Evolutionary conservation across 2,888 invertebrate species (phyloP).

Genomic region (Rhamphomyia laevipes): DNA sequence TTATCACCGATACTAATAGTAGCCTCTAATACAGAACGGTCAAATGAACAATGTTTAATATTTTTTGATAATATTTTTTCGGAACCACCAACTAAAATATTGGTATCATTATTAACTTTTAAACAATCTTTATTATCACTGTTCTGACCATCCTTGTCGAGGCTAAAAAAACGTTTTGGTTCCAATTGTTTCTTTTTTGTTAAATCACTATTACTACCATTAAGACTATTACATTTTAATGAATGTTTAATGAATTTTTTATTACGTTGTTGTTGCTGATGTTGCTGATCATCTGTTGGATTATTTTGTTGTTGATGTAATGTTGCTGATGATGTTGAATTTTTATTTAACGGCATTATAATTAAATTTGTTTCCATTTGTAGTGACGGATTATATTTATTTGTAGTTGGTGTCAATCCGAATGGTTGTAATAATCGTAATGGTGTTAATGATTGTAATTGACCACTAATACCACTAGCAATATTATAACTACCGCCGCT

Average conservation of each 20-base stretch:
- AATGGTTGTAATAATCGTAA: constrained; percentile 9
- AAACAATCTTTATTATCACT: constrained; percentile 11
- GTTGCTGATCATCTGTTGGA: not conserved
- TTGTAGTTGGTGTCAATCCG: constrained; percentile 6
- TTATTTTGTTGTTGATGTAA: not conserved
- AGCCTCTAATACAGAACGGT: constrained; percentile 10
- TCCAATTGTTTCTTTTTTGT: constrained; percentile 16
- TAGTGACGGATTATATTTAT: constrained; percentile 15
- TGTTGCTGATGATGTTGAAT: not conserved
- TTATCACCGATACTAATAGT: not conserved
- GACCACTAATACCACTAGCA: not conserved
- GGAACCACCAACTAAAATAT: constrained; percentile 7
- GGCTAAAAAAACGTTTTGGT: constrained; percentile 18
- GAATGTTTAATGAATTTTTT: constrained; percentile 11
- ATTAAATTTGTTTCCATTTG: constrained; percentile 19
- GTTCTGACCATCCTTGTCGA: constrained; percentile 19
- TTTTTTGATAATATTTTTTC: constrained; percentile 12
- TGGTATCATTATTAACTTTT: constrained; percentile 2
- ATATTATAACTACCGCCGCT: not conserved
- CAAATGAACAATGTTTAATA: constrained; percentile 20
- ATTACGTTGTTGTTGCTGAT: constrained; percentile 2
- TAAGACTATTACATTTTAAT: constrained; percentile 17
- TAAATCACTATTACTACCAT: constrained; percentile 17
- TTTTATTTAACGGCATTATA: constrained; percentile 5
- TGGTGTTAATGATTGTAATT: not conserved